Evolutionary conservation across 2,888 invertebrate species (phyloP), one percentile per base, ranked within the genome.

Genomic region (Drosophila barbarae): DNA sequence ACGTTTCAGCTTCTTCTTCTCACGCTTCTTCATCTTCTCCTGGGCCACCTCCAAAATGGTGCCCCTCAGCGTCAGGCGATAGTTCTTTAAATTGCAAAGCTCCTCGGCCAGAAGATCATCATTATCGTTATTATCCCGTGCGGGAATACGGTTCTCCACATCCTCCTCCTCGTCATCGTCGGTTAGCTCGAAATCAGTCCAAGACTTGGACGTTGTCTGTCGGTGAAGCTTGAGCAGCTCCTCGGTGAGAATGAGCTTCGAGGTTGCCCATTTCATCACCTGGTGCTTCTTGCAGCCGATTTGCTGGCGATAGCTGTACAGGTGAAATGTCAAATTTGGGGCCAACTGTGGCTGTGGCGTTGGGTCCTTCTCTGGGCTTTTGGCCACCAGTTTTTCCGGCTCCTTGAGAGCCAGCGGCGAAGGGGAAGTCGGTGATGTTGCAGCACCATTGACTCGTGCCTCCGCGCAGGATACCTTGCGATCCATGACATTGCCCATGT

Each of bases 241-340:
- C 46, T 87, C 87, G 42, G 86, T 86, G 5, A 86, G 74, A 2
- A 76, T 46, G 32, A 86, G 44, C 58, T 86, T 86, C 6, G 80
- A 66, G 0, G 72, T 60, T 30, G 81, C 83, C 86, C 85, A 87
- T 52, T 77, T 83, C 13, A 84, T 59, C 10, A 74, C 12, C 5
- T 85, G 77, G 4, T 78, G 70, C 0, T 75, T 54, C 46, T 79
- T 87, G 2, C 38, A 51, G 0, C 65, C 50, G 15, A 87, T 69
- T 44, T 79, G 69, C 56, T 86, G 77, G 18, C 79, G 77, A 56
- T 87, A 87, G 3, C 65, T 61, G 30, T 75, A 87, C n/a, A 86
- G 41, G 18, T 80, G 79, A 4, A 73, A 70, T 1, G 58, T 55
- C 3, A 80, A 70, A 61, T 71, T 84, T 1, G 68, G 30, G 1